A percentile compares a stretch with the other conserved stretches of the same genome.
Evolutionary conservation across 2,888 invertebrate genomes (phyloP).

Genomic region (Nephrotoma flavescens): DNA sequence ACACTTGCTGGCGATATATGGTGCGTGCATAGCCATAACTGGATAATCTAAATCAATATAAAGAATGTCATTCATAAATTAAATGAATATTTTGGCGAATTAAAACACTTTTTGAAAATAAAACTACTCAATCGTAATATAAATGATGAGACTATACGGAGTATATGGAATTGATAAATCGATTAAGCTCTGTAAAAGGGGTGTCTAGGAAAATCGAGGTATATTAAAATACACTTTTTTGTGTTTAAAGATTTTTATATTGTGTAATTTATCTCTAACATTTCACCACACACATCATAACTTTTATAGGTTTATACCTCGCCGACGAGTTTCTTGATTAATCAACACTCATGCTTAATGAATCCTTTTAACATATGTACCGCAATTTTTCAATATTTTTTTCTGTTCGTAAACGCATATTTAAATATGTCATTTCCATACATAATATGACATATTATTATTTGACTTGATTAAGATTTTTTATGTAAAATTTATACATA

Average conservation of each 20-base stretch:
- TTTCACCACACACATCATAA: not conserved
- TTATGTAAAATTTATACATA: not conserved
- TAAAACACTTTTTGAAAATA: not conserved
- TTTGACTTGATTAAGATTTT: not conserved
- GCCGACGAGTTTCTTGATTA: not conserved
- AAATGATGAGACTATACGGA: not conserved
- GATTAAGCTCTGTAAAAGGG: not conserved
- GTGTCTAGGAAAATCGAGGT: not conserved
- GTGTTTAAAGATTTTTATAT: not conserved
- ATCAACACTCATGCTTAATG: not conserved
- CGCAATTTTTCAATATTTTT: not conserved
- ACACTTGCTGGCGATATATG: not conserved
- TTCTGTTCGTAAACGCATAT: not conserved
- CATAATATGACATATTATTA: not conserved
- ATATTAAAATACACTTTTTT: not conserved
- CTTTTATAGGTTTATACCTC: not conserved
- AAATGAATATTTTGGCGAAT: not conserved
- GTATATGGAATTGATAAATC: not conserved
- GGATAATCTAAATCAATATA: not conserved
- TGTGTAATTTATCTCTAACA: not conserved
- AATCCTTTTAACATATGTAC: not conserved
- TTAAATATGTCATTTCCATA: not conserved
- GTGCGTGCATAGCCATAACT: not conserved
- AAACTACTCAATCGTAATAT: not conserved
- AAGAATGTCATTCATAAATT: not conserved